Conservation (phyloP, 2,888 invertebrate species). For the Erebia aethiops region DNA sequence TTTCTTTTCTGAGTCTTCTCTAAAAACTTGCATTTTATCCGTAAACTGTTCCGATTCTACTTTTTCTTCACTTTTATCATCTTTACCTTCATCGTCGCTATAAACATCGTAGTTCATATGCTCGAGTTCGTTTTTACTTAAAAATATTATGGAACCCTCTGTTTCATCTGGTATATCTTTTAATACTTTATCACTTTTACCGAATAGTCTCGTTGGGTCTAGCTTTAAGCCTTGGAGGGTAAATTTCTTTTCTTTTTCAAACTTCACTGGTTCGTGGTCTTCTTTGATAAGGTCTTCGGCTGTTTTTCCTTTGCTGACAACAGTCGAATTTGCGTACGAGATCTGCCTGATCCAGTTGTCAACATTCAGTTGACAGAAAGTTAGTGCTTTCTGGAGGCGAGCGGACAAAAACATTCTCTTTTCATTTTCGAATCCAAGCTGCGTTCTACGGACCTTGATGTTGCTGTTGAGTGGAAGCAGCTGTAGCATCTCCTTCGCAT, state of each 20-base stretch:
- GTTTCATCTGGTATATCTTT: constrained; percentile 83
- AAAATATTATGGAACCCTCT: constrained; percentile 86
- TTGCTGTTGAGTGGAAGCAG: constrained; percentile 72
- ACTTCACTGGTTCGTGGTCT: constrained; percentile 78
- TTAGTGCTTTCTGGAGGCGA: constrained; percentile 85
- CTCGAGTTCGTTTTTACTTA: constrained; percentile 85
- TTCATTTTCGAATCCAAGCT: constrained; percentile 85
- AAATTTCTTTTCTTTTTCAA: constrained; percentile 79
- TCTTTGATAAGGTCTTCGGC: constrained; percentile 82
- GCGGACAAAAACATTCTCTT: constrained; percentile 85
- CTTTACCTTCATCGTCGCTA: constrained; percentile 78
- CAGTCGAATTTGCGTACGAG: constrained; percentile 74
- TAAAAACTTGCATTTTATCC: constrained; percentile 78
- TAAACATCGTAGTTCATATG: constrained; percentile 84
- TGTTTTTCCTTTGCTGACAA: constrained; percentile 69
- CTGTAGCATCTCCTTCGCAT: constrained; percentile 80
- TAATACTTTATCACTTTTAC: constrained; percentile 78
- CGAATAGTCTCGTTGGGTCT: constrained; percentile 76
- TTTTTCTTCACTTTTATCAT: constrained; percentile 72
- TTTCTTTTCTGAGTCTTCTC: constrained; percentile 79
- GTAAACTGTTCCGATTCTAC: constrained; percentile 68
- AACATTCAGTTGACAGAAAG: constrained; percentile 85
- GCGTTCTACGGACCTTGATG: constrained; percentile 77
- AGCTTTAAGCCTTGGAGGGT: constrained; percentile 79
- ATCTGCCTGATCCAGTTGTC: constrained; percentile 86